These are phyloP conservation scores for Rhynchophorus ferrugineus DNA, from an alignment of 1,140 invertebrate genomes.

Conservation along the genomic window DNA sequence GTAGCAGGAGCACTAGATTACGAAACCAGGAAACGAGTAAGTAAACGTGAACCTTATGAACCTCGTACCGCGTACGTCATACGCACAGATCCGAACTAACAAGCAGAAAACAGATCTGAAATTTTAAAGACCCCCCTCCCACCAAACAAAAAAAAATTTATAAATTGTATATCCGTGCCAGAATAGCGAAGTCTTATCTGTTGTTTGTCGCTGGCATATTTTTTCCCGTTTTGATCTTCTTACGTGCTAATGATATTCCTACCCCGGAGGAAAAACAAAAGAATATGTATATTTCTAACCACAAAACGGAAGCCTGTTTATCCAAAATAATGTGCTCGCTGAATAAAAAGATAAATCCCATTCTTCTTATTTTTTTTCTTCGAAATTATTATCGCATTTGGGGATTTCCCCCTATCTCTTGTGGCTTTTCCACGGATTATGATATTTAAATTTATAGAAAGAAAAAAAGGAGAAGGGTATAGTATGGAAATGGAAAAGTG, in stretches of 20 bases:
- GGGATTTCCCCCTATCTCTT: not conserved
- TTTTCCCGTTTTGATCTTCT: not conserved
- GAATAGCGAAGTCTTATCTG: no score
- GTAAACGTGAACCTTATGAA: no score
- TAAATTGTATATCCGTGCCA: not conserved
- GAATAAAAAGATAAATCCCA: not conserved
- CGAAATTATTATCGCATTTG: not conserved
- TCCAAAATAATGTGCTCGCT: not conserved
- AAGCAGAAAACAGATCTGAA: not conserved
- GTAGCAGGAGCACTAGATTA: constrained; percentile 90
- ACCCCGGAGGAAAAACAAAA: not conserved
- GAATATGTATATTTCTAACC: no score
- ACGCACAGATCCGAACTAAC: no score
- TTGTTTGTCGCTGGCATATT: no score
- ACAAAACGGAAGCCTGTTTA: not conserved
- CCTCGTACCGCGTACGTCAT: no score
- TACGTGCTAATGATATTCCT: not conserved
- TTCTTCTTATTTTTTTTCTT: not conserved
- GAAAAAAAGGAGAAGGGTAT: no score
- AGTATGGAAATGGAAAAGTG: no score
- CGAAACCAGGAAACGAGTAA: constrained; percentile 82
- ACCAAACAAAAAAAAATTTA: not conserved
- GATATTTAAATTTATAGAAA: not conserved
- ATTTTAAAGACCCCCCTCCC: not conserved
- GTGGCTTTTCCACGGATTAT: not conserved